Conservation (phyloP, 2,888 invertebrate genomes). For the Atrina japonica region DNA sequence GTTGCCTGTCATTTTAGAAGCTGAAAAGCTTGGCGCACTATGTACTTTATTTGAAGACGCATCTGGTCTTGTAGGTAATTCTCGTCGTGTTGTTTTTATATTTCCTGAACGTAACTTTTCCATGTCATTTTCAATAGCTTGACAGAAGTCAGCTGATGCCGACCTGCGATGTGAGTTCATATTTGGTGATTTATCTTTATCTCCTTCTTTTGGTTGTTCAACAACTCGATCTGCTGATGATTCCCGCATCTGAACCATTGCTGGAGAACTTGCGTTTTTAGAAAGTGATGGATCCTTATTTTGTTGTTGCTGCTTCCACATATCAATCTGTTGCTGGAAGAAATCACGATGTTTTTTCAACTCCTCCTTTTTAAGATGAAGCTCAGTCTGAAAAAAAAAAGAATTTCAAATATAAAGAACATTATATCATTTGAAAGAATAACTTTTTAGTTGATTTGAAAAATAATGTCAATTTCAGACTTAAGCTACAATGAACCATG, state of each 20-base stretch:
- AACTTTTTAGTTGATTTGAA: too few species aligned
- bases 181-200: conserved; percentile 11
- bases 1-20: conserved; percentile 26
- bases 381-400: conserved; percentile 83
- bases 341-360: conserved; percentile 93
- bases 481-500: too few species aligned
- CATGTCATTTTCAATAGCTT: conserved; percentile 45
- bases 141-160: conserved; percentile 71
- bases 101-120: conserved; percentile 39
- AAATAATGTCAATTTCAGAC: too few species aligned
- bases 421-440: too few species aligned
- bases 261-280: conserved; percentile 22
- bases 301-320: conserved; percentile 62
- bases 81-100: conserved; percentile 30
- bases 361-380: conserved; percentile 94
- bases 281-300: conserved; percentile 1
- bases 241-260: conserved; percentile 10
- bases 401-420: too few species aligned
- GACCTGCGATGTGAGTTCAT: conserved; percentile 64
- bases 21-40: conserved; percentile 26
- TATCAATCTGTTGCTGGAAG: conserved; percentile 85
- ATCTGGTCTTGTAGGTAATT: conserved; percentile 29
- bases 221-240: conserved; percentile 21
- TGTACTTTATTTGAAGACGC: not conserved
- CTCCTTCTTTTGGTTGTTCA: conserved; percentile 13